Base-by-base conservation (phyloP, 2,888 invertebrate species). In the Drosophila imparisetae region DNA sequence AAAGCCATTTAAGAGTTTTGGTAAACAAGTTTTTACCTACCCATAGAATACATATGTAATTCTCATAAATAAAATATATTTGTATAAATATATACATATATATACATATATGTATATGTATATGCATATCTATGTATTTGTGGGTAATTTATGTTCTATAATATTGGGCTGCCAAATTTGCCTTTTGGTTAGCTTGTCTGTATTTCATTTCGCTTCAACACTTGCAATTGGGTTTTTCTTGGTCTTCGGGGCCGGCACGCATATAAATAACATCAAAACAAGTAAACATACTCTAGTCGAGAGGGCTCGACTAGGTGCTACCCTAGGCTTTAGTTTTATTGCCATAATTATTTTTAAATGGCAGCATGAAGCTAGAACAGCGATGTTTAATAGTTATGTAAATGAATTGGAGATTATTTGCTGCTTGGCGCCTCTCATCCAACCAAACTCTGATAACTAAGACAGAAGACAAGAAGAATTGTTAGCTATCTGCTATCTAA, bases 201-300 rank as follows among this genome's bases (percentile, higher is more conserved):
- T 61, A 55, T 60, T 78, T 78, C 59, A 68, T 67, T 73, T 77
- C 49, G 67, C 66, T 62, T 86, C 81, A 83, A 88, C 89, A 83
- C 86, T 73, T 65, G 53, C 15, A 15, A 40, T 11, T 54, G 50
- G 34, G 11, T 29, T 42, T 24, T 24, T 24, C 45, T 45, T 38
- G 57, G 55, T 18, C 11, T 30, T 11, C 11, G 45, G 50, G 29
- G 34, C 29, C 42, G 30, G n/a, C 18, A 29, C 30, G 53, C 54
- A 64, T 68, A 85, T 85, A 89, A 89, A 85, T 85, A 89, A 85
- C 85, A 83, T 80, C 83, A 89, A 85, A 85, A 27, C 27, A 45
- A 24, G 45, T 45, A 45, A 45, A 45, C 24, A 24, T 2, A 24
- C 45, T 8, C 24, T 24, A 1, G 4, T 24, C 24, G 45, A 1